Base-by-base conservation (phyloP, 2,113 vertebrate genomes). In the Fregata magnificens region DNA sequence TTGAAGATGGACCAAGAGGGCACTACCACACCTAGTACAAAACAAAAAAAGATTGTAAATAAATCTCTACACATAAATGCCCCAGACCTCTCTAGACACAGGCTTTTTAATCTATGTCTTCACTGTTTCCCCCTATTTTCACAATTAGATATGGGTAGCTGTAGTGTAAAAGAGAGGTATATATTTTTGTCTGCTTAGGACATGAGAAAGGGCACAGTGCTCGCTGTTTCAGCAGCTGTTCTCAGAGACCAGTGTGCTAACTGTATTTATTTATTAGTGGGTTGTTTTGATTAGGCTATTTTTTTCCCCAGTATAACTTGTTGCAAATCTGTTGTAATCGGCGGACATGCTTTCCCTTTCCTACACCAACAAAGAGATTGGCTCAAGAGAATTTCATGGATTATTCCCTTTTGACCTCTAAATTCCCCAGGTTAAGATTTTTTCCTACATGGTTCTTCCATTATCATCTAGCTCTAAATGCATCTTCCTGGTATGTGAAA, bases 191-290 rank as follows among this genome's bases (percentile, higher is more conserved):
- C 86, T 77, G 22, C 74, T 58, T 65, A 80, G 94, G 93, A 96
- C 82, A 77, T 95, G 92, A 97, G 93, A 95, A 96, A 96, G 96
- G 92, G 82, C 88, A 93, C 49, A 34, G 82, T 55, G 58, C 55
- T 70, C 38, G 85, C 55, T 71, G 36, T 70, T 72, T 92, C 87
- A 88, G 90, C 92, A 96, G 82, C 82, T 95, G 88, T 83, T 90
- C 70, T 88, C 78, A 82, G 90, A 93, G 50, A 50, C 90, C 87
- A 66, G 71, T 42, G 45, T 88, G 85, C 62, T 90, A 72, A 82
- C 84, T 83, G 18, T 85, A 85, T 95, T 95, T 96, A 93, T 93
- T 96, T 96, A 88, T 92, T 81, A 88, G 36, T 50, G 55, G 22
- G 3, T 66, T 94, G 84, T 93, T 95, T 96, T 78, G 63, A 19